Evolutionary conservation across 2,797 vertebrate species (phyloP), one percentile per base, ranked within the genome.

Genomic region (Manis crassicaudata): DNA sequence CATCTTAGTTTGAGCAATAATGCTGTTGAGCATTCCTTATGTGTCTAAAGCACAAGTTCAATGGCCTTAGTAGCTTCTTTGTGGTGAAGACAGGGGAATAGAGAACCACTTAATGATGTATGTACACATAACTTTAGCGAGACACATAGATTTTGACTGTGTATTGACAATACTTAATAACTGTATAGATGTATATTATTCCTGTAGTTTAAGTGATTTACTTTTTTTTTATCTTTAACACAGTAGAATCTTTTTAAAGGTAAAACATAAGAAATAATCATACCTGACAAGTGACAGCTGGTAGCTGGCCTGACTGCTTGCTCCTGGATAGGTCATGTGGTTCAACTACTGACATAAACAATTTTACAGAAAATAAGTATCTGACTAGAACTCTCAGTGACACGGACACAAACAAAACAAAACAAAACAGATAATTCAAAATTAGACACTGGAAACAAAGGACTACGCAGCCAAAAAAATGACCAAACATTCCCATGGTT

Each of bases 361-460:
- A 87, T 76, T 32, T 68, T 40, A 50, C 37, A 40, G 58, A 68
- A 92, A 82, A 92, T 52, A 75, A 81, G 62, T 37, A 88, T 52
- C 67, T 82, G 5, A 50, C 40, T 82, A 60, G 58, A 40, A 75
- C 37, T 56, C 17, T 58, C n/a, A 60, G 52, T 82, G 60, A 68
- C 56, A 65, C 68, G 37, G 50, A 17, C 50, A 82, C 17, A 81
- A 46, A 56, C 21, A 54, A 62, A 58, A 46, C 11, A 46, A 46
- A 46, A 46, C 46, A 11, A 67, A 43, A 46, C 10, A 52, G 13
- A 58, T 67, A 40, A 75, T 25, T 82, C 21, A 58, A 62, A 40
- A 18, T 40, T 75, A 82, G 68, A 88, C 10, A 40, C 16, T 75
- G n/a, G 37, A 87, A 91, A 43, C 11, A 81, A 85, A 63, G 27